Conservation (phyloP, 2,888 invertebrate species). For the Eupithecia vulgata region DNA sequence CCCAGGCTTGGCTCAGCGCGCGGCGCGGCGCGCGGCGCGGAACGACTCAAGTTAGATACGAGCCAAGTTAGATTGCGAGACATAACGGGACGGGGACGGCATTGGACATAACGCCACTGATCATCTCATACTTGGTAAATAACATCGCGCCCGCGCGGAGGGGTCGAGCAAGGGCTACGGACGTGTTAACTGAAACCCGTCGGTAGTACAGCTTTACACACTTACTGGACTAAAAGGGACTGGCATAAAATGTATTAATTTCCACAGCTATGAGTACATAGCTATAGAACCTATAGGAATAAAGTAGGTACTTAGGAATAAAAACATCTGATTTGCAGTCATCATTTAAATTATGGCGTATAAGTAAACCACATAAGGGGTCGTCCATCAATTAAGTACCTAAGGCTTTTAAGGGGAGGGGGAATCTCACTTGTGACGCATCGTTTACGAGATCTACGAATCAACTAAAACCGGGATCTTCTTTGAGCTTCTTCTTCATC, state of each 20-base stretch:
- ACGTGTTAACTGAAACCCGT: too few relatives aligned
- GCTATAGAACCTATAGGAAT: too few relatives aligned
- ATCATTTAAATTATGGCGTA: neutral
- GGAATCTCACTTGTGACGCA: too few relatives aligned
- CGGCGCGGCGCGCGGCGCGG: neutral
- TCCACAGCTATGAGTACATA: neutral
- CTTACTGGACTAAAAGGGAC: too few relatives aligned
- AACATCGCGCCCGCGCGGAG: constrained; percentile 36
- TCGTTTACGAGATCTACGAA: too few relatives aligned
- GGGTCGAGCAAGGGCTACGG: neutral
- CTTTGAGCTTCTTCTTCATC: too few relatives aligned
- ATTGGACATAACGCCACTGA: constrained; percentile 26
- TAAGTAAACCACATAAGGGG: neutral
- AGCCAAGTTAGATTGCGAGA: constrained; percentile 42
- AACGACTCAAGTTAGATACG: constrained; percentile 26
- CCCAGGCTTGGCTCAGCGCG: too few relatives aligned
- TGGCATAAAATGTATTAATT: neutral
- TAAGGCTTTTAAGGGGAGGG: too few relatives aligned
- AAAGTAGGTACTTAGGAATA: neutral
- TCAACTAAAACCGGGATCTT: too few relatives aligned
- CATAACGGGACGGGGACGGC: constrained; percentile 30
- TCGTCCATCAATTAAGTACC: too few relatives aligned
- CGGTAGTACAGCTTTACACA: neutral
- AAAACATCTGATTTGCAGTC: neutral
- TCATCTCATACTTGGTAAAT: constrained; percentile 40